phyloP scores from a whole-genome alignment of 2,797 vertebrate genomes.

The Takifugu ocellatus region DNA sequence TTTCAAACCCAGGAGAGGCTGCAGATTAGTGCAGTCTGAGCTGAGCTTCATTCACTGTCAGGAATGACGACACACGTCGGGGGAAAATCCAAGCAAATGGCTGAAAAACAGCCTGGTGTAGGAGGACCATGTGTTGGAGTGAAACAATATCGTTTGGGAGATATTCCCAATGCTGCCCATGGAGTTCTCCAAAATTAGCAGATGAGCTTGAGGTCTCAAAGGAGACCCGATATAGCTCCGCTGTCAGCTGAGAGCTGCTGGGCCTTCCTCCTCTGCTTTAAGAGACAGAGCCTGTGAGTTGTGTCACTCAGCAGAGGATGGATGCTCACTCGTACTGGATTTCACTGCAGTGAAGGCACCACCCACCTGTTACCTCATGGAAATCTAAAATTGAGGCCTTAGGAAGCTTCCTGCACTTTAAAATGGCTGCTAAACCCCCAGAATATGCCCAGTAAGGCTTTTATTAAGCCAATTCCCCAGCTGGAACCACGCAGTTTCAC shows the following conservation, averaged over 20 bases:
- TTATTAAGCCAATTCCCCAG: no score
- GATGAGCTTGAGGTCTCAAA: conserved; percentile 58
- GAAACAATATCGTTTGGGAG: conserved; percentile 33
- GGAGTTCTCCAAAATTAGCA: conserved; percentile 68
- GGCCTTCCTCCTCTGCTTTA: conserved; percentile 49
- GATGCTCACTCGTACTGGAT: conserved; percentile 9
- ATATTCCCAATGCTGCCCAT: conserved; percentile 51
- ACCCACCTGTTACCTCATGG: conserved; percentile 14
- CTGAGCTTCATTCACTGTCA: conserved; percentile 19
- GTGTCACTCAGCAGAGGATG: conserved; percentile 27
- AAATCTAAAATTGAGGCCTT: conserved; percentile 13
- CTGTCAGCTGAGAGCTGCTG: conserved; percentile 64
- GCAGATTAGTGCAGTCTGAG: conserved; percentile 54
- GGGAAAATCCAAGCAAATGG: conserved; percentile 18
- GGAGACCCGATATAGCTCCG: conserved; percentile 67
- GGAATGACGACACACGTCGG: conserved; percentile 3
- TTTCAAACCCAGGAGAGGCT: conserved; percentile 52
- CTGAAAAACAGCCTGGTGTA: conserved; percentile 8
- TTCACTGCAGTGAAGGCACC: conserved; percentile 8
- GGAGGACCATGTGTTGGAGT: conserved; percentile 15
- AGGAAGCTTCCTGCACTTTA: not conserved
- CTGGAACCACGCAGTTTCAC: no score
- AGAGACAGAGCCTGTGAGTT: conserved; percentile 30
- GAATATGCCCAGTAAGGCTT: no score
- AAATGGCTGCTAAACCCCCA: not conserved